Evolutionary conservation across 2,113 vertebrate genomes (phyloP).

Genomic region (Passerina amoena): DNA sequence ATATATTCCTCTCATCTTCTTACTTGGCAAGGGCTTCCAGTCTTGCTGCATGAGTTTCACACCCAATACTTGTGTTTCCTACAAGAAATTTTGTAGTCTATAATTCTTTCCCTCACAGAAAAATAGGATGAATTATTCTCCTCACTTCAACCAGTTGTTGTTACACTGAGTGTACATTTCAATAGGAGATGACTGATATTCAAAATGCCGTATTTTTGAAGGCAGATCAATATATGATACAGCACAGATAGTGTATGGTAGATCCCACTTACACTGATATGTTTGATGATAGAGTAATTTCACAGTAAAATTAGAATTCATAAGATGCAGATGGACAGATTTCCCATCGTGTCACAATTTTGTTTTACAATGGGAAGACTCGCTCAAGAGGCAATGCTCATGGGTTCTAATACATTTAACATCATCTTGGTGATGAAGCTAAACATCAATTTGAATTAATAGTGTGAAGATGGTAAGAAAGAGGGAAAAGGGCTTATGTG

Average conservation of each 20-base stretch:
- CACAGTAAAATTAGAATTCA: background rate
- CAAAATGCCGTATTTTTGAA: background rate
- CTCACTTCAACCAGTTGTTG: background rate
- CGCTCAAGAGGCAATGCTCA: accelerated
- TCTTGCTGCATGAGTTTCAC: background rate
- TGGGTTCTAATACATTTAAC: background rate
- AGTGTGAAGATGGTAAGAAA: background rate
- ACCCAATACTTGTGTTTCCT: background rate
- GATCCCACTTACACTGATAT: background rate
- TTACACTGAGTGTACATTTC: background rate
- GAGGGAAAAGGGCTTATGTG: background rate
- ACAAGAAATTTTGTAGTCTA: background rate
- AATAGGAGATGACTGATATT: background rate
- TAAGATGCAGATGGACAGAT: background rate
- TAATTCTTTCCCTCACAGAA: background rate
- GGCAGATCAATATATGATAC: background rate
- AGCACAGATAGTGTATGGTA: background rate
- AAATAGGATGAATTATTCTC: background rate
- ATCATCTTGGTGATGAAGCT: background rate
- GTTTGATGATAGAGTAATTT: background rate
- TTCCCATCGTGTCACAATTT: background rate
- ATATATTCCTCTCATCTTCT: background rate
- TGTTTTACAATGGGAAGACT: background rate
- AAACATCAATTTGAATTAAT: background rate
- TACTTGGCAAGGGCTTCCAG: background rate